Evolutionary conservation across 2,888 invertebrate species (phyloP).

Genomic region (Sesia apiformis): DNA sequence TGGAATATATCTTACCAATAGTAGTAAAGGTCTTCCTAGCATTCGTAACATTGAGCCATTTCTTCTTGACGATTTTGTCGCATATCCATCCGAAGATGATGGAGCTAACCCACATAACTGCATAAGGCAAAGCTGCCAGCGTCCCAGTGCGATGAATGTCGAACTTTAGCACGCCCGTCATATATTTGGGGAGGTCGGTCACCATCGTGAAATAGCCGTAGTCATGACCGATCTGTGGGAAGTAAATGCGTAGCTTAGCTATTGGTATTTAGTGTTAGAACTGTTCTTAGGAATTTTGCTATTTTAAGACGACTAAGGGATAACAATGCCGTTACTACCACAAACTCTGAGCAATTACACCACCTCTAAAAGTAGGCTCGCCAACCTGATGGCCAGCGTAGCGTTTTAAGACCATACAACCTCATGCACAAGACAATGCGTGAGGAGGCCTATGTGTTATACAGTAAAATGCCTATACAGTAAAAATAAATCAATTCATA

Average conservation of each 20-base stretch:
- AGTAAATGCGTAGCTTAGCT: background rate
- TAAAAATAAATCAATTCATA: no score
- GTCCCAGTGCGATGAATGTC: slow-evolving; percentile 78
- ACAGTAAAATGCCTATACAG: no score
- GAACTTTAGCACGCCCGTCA: slow-evolving; percentile 79
- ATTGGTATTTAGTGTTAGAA: no score
- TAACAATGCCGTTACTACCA: no score
- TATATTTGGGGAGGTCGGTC: slow-evolving; percentile 81
- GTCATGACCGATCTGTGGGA: slow-evolving; percentile 76
- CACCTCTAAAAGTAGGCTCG: no score
- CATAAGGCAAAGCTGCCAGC: slow-evolving; percentile 78
- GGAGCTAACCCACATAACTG: slow-evolving; percentile 79
- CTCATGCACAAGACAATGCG: no score
- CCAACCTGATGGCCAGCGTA: no score
- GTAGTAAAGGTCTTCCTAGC: slow-evolving; percentile 80
- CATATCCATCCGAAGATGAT: slow-evolving; percentile 79
- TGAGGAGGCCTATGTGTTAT: no score
- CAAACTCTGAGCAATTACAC: no score
- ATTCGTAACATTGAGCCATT: slow-evolving; percentile 71
- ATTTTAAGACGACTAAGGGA: no score
- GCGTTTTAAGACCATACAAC: no score
- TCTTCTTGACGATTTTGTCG: slow-evolving; percentile 78
- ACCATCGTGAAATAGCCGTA: slow-evolving; percentile 84
- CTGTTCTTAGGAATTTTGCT: no score
- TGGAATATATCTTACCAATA: slow-evolving; percentile 62